Base-by-base conservation (phyloP, 2,113 vertebrate species). In the Paraplagusia blochii region DNA sequence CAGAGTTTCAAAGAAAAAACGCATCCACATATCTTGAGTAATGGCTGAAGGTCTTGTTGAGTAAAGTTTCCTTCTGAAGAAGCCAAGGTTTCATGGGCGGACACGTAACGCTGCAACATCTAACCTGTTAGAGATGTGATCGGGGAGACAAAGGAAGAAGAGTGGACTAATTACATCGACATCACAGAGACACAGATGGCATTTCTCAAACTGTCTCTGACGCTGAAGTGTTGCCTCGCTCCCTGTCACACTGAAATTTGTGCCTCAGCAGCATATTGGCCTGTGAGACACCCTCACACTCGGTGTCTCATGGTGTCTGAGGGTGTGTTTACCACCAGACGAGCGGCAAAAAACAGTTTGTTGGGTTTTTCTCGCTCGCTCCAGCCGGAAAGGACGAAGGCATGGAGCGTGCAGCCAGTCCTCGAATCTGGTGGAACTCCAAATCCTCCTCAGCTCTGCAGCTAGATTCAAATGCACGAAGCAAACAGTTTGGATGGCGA, bases 31-130 rank as follows among this genome's bases (percentile, higher is more conserved):
- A 17, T 43, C 53, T 16, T 12, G 63, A 64, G 42, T 29, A n/a
- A 68, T 73, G n/a, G 57, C 57, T 71, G 42, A 59, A 77, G 71
- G 63, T 59, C 63, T 34, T 15, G 19, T 36, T 36, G 11, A 11
- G 40, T 33, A 10, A 46, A n/a, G 49, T 54, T 53, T 63, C 35
- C 53, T 18, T 39, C 19, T 46, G 11, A 38, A 45, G 6, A 38
- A 49, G 14, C 15, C 9, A 35, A 50, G 43, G 45, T 46, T 44
- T 54, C 45, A 42, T 0, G 48, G 48, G 34, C 17, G 55, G 50
- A 33, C 2, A n/a, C 46, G n/a, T 50, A 18, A 4, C 17, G 39
- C 19, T 52, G 19, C 8, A 6, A 36, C 42, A 34, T 61, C 63
- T 76, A 39, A 76, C 59, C 50, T 17, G 12, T 49, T 36, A 7